Percentiles rank a stretch among this genome's conserved stretches.
Conservation (phyloP, 2,797 vertebrate genomes). For the Mus spretus region DNA sequence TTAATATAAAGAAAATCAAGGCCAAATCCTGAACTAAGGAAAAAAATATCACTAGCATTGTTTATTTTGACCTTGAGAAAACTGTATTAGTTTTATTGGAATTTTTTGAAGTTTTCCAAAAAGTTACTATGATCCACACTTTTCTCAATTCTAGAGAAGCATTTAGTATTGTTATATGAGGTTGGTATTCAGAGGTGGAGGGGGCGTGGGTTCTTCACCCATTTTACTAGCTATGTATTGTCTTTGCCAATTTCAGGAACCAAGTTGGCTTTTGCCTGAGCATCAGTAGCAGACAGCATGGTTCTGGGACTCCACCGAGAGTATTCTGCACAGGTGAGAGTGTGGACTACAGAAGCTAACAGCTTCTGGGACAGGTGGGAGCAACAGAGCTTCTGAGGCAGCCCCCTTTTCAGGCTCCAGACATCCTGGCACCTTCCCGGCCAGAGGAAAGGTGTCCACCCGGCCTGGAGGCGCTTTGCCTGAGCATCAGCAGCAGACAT, state of each 20-base stretch:
- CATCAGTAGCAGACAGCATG: too few relatives aligned
- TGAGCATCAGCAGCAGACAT: too few relatives aligned
- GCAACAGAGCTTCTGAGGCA: too few relatives aligned
- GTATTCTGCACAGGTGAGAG: too few relatives aligned
- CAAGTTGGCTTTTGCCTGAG: background rate
- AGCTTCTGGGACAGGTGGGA: too few relatives aligned
- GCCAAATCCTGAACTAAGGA: background rate
- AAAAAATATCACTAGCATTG: constrained; percentile 22
- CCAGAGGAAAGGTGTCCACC: too few relatives aligned
- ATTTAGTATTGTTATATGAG: background rate
- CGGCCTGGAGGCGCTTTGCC: too few relatives aligned
- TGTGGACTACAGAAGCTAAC: too few relatives aligned
- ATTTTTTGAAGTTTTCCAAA: constrained; percentile 18
- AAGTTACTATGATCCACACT: background rate
- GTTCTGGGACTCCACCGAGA: too few relatives aligned
- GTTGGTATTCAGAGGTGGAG: background rate
- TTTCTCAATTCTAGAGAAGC: background rate
- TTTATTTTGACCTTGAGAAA: constrained; percentile 40
- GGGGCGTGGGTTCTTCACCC: background rate
- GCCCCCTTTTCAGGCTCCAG: too few relatives aligned
- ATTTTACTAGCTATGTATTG: background rate
- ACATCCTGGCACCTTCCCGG: too few relatives aligned
- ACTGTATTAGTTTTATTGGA: constrained; percentile 20
- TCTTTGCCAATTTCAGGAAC: background rate
- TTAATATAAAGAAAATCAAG: background rate